phyloP scores from a whole-genome alignment of 2,113 vertebrate species.

The Cynopterus brachyotis region DNA sequence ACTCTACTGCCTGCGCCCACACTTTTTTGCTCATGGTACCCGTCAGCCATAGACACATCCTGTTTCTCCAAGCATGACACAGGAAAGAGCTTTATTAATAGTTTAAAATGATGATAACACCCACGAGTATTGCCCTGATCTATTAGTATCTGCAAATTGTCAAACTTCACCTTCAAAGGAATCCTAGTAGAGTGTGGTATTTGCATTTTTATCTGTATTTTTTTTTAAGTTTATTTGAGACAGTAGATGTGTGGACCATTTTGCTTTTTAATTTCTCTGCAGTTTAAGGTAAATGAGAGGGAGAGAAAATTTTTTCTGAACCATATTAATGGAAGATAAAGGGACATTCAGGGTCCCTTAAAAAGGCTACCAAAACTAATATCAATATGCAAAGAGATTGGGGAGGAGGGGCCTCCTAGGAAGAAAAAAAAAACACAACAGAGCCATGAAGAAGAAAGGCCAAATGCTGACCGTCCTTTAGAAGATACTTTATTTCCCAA shows the following conservation, averaged over 20 bases:
- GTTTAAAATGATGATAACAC: neutral
- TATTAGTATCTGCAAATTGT: neutral
- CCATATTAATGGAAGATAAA: neutral
- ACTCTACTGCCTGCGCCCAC: neutral
- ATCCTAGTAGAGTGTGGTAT: neutral
- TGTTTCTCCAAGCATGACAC: neutral
- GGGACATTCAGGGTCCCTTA: neutral
- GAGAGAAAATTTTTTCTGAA: neutral
- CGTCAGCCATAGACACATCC: neutral
- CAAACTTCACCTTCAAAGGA: neutral
- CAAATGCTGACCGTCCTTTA: neutral
- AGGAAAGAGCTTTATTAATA: neutral
- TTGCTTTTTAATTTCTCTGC: neutral
- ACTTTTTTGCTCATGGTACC: neutral
- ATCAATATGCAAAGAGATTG: neutral
- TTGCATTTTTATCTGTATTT: neutral
- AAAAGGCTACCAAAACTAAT: constrained; percentile 1
- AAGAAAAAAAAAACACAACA: constrained; percentile 31
- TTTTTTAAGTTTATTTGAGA: neutral
- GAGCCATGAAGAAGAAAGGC: neutral
- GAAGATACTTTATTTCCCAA: constrained; percentile 26
- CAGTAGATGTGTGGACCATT: neutral
- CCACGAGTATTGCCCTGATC: neutral
- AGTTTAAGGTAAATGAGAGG: neutral
- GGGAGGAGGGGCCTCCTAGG: neutral